phyloP scores from a whole-genome alignment of 1,140 invertebrate species.

The Cheumatopsyche charites region DNA sequence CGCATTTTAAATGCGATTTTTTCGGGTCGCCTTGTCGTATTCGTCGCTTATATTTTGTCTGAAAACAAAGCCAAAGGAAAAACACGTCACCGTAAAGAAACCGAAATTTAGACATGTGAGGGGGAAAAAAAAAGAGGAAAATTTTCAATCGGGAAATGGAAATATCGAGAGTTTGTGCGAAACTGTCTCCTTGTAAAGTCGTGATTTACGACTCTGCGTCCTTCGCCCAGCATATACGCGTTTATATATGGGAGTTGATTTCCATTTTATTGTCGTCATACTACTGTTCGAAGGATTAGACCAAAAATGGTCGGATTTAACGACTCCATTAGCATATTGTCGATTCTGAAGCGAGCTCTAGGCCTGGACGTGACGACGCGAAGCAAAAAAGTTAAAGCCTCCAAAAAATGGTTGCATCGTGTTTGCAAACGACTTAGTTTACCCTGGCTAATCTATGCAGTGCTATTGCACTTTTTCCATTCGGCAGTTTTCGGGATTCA shows the following conservation, averaged over 20 bases:
- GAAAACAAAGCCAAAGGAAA: conserved; percentile 11
- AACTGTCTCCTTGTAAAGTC: background rate
- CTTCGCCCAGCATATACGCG: background rate
- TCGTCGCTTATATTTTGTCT: conserved; percentile 6
- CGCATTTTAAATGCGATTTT: background rate
- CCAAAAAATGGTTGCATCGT: background rate
- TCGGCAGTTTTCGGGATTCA: background rate
- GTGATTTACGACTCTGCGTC: conserved; percentile 1
- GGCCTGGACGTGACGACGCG: conserved; percentile 3
- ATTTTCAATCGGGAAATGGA: conserved; percentile 14
- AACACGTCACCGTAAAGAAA: background rate
- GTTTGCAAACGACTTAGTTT: background rate
- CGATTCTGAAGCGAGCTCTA: conserved; percentile 1
- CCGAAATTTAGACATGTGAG: background rate
- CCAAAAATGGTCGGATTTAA: background rate
- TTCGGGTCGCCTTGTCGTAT: background rate
- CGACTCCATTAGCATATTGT: conserved; percentile 1
- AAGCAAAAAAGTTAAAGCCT: background rate
- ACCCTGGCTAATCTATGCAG: conserved; percentile 1
- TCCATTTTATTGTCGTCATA: background rate
- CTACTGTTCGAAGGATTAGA: background rate
- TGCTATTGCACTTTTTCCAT: background rate
- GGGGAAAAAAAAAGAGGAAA: background rate
- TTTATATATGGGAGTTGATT: background rate
- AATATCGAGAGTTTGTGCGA: conserved; percentile 17